These are phyloP conservation scores for Lycaena phlaeas DNA, from an alignment of 2,888 invertebrate species.

Conservation along the genomic window DNA sequence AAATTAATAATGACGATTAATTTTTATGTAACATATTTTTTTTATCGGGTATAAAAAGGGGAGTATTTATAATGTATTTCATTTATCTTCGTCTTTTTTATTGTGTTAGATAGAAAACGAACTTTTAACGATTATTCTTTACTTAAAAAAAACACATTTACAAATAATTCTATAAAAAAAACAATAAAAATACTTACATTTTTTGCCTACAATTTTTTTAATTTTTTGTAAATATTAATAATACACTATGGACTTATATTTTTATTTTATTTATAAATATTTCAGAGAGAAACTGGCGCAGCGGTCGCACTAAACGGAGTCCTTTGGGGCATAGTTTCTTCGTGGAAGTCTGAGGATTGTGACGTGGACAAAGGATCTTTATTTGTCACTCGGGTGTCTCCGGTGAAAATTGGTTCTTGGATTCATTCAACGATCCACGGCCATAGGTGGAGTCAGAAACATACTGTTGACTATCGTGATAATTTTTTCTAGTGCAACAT, in stretches of 20 bases:
- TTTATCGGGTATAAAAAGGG: no score
- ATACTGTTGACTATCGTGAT: conserved; percentile 16
- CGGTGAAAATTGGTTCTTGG: conserved; percentile 36
- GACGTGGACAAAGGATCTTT: conserved; percentile 26
- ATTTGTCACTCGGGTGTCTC: conserved; percentile 35
- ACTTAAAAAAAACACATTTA: no score
- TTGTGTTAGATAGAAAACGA: conserved; percentile 31
- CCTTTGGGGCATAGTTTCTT: conserved; percentile 46
- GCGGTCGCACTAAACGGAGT: conserved; percentile 46
- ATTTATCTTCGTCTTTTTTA: no score
- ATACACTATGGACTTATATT: no score
- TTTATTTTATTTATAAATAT: conserved; percentile 13
- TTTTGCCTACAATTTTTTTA: no score
- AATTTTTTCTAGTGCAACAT: conserved; percentile 12
- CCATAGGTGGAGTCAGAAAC: conserved; percentile 15
- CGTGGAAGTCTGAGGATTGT: conserved; percentile 40
- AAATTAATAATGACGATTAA: no score
- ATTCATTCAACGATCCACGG: conserved; percentile 30
- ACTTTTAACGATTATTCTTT: no score
- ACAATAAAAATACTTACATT: no score
- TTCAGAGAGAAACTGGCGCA: conserved; percentile 44
- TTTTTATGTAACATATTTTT: no score
- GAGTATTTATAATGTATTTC: no score
- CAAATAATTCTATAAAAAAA: no score
- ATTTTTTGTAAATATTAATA: no score